These are phyloP conservation scores for Epizoanthus stellaris DNA, from an alignment of 92 coral and sea anemone genomes.

Conservation along the genomic window DNA sequence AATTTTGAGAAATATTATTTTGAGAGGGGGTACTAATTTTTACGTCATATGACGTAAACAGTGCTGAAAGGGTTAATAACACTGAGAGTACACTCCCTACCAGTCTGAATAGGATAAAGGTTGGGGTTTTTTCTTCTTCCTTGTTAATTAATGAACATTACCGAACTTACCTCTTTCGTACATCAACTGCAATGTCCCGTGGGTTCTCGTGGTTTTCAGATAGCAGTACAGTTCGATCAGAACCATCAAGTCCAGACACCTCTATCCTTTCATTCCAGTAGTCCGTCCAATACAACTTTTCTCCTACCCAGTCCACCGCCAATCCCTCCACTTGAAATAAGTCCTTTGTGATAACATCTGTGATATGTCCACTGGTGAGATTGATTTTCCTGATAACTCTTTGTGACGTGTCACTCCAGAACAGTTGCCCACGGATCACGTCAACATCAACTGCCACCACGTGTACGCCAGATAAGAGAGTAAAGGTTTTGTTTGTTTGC, in stretches of 20 bases:
- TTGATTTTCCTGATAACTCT: slow-evolving; percentile 19
- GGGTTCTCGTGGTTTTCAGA: slow-evolving; percentile 44
- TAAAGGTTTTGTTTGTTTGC: slow-evolving; percentile 8
- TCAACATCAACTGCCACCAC: slow-evolving; percentile 16
- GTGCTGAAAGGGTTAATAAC: too few relatives aligned
- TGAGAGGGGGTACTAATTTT: too few relatives aligned
- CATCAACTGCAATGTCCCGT: slow-evolving; percentile 29
- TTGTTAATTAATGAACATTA: neutral
- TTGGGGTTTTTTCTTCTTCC: neutral
- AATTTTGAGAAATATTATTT: too few relatives aligned
- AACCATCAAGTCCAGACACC: slow-evolving; percentile 24
- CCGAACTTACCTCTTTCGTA: neutral
- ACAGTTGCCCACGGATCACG: slow-evolving; percentile 9
- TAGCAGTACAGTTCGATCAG: slow-evolving; percentile 30
- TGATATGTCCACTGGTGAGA: slow-evolving; percentile 8
- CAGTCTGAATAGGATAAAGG: neutral
- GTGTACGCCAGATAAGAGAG: neutral
- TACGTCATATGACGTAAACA: too few relatives aligned
- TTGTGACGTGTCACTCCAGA: slow-evolving; percentile 28
- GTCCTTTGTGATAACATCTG: slow-evolving; percentile 26
- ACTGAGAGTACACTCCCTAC: neutral
- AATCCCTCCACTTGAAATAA: slow-evolving; percentile 30
- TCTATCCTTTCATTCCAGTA: slow-evolving; percentile 39
- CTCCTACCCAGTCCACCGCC: slow-evolving; percentile 29
- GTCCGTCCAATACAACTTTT: slow-evolving; percentile 23